phyloP scores from a whole-genome alignment of 2,113 vertebrate species.

The Peucedramus taeniatus region DNA sequence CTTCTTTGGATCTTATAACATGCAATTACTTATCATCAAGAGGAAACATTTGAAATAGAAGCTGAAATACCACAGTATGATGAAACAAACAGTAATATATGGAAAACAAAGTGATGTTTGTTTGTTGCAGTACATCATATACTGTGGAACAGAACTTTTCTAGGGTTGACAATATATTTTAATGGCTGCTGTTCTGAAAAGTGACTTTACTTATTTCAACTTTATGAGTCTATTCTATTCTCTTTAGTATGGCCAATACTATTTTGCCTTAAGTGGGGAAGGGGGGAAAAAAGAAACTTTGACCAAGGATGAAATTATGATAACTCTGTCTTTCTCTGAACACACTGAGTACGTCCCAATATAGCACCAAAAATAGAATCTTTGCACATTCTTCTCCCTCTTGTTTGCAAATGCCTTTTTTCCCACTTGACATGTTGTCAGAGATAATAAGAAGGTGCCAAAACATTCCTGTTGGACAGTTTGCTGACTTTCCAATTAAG shows the following conservation, averaged over 20 bases:
- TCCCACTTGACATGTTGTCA: not conserved
- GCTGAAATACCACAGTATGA: not conserved
- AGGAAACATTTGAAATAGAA: not conserved
- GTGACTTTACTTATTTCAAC: not conserved
- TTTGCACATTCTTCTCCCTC: not conserved
- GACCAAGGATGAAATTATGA: not conserved
- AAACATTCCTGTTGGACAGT: not conserved
- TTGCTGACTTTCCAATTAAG: not conserved
- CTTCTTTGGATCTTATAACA: not conserved
- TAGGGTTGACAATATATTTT: not conserved
- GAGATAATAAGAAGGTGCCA: slow-evolving; percentile 16
- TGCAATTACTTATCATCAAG: not conserved
- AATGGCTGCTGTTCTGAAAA: not conserved
- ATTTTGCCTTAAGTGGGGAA: not conserved
- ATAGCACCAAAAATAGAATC: not conserved
- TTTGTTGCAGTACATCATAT: not conserved
- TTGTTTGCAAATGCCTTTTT: slow-evolving; percentile 3
- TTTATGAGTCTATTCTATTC: not conserved
- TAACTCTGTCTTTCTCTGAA: not conserved
- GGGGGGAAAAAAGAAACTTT: not conserved
- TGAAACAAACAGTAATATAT: not conserved
- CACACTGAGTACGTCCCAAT: not conserved
- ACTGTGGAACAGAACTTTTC: not conserved
- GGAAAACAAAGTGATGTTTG: not conserved
- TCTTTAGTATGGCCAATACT: not conserved